These are phyloP conservation scores for Lasaia peninsularis DNA, from an alignment of 1,140 invertebrate genomes.

Conservation along the genomic window DNA sequence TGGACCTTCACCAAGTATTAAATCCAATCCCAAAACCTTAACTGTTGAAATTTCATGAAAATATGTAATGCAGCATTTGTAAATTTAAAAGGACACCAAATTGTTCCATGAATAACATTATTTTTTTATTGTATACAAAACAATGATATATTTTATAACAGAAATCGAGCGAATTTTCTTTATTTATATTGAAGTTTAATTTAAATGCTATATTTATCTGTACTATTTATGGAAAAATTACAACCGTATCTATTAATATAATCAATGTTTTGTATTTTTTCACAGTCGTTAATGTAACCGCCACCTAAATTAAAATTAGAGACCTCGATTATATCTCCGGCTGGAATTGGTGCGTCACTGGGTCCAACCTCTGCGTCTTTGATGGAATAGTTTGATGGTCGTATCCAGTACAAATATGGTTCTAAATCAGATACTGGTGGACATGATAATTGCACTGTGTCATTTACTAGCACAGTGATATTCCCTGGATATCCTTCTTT, in stretches of 20 bases:
- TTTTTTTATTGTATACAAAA: no score
- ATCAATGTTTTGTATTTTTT: slow-evolving; percentile 1
- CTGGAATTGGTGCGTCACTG: slow-evolving; percentile 74
- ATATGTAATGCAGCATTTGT: no score
- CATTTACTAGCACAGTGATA: slow-evolving; percentile 84
- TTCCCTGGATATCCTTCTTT: slow-evolving; percentile 88
- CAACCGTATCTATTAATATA: background rate
- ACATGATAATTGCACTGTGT: slow-evolving; percentile 85
- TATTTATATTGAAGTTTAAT: no score
- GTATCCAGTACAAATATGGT: slow-evolving; percentile 86
- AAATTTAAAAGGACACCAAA: no score
- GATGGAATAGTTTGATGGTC: slow-evolving; percentile 60
- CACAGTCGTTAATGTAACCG: slow-evolving; percentile 20
- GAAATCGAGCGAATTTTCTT: no score
- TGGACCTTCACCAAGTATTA: no score
- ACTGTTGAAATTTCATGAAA: no score
- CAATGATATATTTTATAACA: no score
- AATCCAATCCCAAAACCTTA: no score
- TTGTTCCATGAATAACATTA: no score
- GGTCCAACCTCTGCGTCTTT: slow-evolving; percentile 67
- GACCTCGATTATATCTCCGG: slow-evolving; percentile 77
- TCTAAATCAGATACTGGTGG: slow-evolving; percentile 85
- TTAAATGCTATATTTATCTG: no score
- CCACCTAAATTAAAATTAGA: slow-evolving; percentile 42
- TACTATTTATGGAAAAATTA: no score